A percentile compares a stretch with the other conserved stretches of the same genome.
These are phyloP conservation scores for Electrona antarctica DNA, from an alignment of 2,113 vertebrate species.

Conservation along the genomic window DNA sequence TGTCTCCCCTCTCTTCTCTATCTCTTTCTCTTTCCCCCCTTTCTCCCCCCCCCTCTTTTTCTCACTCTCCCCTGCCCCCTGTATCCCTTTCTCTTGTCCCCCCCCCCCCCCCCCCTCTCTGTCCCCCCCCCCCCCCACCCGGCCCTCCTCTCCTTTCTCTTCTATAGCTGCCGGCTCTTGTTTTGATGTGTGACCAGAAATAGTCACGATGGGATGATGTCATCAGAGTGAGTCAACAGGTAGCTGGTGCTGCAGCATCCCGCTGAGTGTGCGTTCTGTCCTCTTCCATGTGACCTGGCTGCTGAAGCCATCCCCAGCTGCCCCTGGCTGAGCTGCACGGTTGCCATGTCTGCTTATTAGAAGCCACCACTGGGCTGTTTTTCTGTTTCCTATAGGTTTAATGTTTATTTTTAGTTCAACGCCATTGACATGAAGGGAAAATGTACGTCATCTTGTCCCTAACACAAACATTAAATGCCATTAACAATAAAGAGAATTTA, in stretches of 20 bases:
- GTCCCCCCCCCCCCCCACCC: too few species aligned
- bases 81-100: neutral
- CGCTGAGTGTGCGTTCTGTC: slow-evolving; percentile 59
- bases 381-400: too few species aligned
- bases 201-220: slow-evolving; percentile 62
- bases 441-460: too few species aligned
- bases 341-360: slow-evolving; percentile 28
- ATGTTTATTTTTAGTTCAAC: too few species aligned
- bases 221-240: slow-evolving; percentile 72
- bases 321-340: slow-evolving; percentile 20
- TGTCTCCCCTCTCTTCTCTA: neutral
- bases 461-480: too few species aligned
- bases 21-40: neutral
- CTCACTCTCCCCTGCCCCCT: neutral
- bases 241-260: slow-evolving; percentile 48
- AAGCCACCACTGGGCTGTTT: too few species aligned
- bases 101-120: too few species aligned
- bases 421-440: too few species aligned
- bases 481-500: too few species aligned
- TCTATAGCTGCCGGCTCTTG: slow-evolving; percentile 19
- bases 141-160: neutral
- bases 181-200: slow-evolving; percentile 40
- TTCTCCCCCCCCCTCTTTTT: too few species aligned
- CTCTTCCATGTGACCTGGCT: slow-evolving; percentile 33
- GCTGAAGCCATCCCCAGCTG: slow-evolving; percentile 54